Conservation (phyloP, 1,140 invertebrate genomes). For the Neoseiulus cucumeris region DNA sequence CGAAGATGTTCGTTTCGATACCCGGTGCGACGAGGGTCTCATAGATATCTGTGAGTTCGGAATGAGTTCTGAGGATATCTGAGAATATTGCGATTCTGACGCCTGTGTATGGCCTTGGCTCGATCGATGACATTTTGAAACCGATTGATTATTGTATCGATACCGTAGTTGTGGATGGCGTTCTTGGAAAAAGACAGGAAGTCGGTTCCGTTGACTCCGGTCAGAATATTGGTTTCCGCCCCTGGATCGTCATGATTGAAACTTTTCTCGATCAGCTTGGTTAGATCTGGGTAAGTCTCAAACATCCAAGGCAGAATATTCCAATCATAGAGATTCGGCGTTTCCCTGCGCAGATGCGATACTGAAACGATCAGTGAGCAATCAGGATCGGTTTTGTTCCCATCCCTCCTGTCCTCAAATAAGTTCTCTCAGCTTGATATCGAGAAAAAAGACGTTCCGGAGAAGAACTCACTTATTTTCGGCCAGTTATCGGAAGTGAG, state of each 20-base stretch:
- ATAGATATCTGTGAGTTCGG: conserved; percentile 5
- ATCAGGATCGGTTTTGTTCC: neutral
- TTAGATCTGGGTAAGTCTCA: neutral
- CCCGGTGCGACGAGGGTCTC: neutral
- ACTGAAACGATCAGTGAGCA: neutral
- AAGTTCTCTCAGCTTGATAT: too few relatives aligned
- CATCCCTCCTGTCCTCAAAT: too few relatives aligned
- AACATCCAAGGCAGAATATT: neutral
- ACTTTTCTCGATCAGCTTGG: neutral
- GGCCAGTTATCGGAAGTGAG: neutral
- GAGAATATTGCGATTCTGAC: too few relatives aligned
- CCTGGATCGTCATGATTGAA: conserved; percentile 8
- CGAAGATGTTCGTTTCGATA: neutral
- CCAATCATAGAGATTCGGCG: neutral
- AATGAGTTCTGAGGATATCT: too few relatives aligned
- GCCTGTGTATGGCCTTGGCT: too few relatives aligned
- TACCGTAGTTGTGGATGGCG: neutral
- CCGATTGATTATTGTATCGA: neutral
- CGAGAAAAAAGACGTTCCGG: too few relatives aligned
- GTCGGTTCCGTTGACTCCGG: neutral
- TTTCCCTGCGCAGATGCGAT: neutral
- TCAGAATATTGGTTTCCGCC: neutral
- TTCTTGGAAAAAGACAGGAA: neutral
- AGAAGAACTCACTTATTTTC: neutral
- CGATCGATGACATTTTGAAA: too few relatives aligned